Conservation (phyloP, 2,113 vertebrate species). For the Anarhynchus alexandrinus region DNA sequence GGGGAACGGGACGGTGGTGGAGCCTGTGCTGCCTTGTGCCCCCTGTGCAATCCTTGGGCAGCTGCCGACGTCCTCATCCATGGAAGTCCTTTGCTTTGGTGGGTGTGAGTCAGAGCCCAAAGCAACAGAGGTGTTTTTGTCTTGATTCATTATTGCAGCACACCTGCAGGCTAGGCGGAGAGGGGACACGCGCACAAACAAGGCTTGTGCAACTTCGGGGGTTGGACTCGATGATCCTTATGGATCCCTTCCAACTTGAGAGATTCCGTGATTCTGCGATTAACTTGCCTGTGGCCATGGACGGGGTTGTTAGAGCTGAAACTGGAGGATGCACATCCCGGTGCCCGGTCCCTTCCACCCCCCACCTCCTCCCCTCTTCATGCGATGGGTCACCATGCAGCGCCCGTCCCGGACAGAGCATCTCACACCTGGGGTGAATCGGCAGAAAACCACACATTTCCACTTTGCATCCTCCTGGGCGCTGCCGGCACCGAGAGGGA, state of each 20-base stretch:
- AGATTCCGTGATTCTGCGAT: not conserved
- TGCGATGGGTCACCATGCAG: fast-evolving
- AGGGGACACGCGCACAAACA: not conserved
- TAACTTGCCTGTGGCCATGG: not conserved
- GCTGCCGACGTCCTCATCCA: fast-evolving
- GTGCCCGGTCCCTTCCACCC: not conserved
- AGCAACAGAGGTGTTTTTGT: not conserved
- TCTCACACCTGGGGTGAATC: not conserved
- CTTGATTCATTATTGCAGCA: not conserved
- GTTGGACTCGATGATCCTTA: not conserved
- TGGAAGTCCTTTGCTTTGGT: not conserved
- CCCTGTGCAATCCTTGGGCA: not conserved
- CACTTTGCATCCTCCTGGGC: not conserved
- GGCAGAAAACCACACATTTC: not conserved
- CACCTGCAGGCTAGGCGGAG: not conserved
- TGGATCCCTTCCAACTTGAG: not conserved
- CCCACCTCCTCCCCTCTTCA: not conserved
- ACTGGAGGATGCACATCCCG: fast-evolving
- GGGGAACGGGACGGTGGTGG: not conserved
- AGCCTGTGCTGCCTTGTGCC: not conserved
- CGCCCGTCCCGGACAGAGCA: not conserved
- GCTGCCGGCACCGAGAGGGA: not conserved
- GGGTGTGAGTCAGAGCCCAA: not conserved
- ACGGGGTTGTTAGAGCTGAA: not conserved
- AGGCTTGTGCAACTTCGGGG: not conserved